Base-by-base conservation (phyloP, 2,113 vertebrate genomes). In the Eidolon helvum region DNA sequence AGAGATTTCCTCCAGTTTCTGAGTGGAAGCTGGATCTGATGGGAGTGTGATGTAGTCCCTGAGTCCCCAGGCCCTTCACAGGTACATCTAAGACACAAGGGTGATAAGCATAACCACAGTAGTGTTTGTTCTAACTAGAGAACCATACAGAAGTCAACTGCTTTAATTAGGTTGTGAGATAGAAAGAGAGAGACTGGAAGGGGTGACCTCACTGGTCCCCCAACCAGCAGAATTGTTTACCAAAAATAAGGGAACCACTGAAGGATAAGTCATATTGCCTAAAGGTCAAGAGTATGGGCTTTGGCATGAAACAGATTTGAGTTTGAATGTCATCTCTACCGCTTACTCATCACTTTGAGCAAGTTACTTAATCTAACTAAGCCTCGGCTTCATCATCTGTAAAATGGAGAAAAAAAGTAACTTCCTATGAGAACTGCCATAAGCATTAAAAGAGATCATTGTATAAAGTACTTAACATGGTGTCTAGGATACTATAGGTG, bases 321-420 rank as follows among this genome's bases (percentile, higher is more conserved):
- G 10, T 86, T 5, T 24, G 15, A 94, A 43, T 50, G 14, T 75
- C 22, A 80, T 80, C 40, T 74, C 40, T 28, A 45, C 1, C 3
- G 18, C 18, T 53, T 75, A 75, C 7, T 85, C 48, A 72, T 66
- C 80, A 91, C 7, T 86, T 82, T 68, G 45, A 45, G 11, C 71
- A 91, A 82, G 38, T 57, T 69, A 77, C 11, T 61, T 91, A 77
- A 90, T 9, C 30, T 90, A 55, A 45, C 66, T 75, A 82, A 87
- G 40, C 66, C 7, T 38, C 21, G 1, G 57, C 43, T 85, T 88
- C 38, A 35, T 94, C 35, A 50, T 74, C 28, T 94, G 28, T 80
- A 48, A 77, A 68, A 48, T 74, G 11, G 50, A 84, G 7, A 71
- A 74, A 88, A 90, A 38, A 80, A 88, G 35, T 72, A 94, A 95